Conservation (phyloP, 2,797 vertebrate genomes). For the Alfaro cultratus region DNA sequence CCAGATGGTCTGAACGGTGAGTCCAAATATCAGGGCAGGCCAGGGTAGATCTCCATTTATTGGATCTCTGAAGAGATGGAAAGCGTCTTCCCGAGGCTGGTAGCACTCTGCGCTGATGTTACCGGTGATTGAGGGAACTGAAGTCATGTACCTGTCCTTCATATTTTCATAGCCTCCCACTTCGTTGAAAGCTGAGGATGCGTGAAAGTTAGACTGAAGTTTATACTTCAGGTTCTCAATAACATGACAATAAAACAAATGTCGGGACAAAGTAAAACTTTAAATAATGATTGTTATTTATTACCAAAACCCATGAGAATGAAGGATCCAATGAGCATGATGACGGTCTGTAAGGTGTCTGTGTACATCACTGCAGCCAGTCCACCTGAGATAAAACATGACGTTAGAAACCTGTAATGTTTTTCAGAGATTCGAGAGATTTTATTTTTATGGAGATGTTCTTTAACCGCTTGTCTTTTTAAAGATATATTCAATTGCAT, state of each 20-base stretch:
- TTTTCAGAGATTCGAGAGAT: background rate
- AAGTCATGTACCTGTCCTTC: conserved; percentile 84
- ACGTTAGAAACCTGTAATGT: background rate
- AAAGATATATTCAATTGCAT: conserved; percentile 28
- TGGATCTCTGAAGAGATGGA: conserved; percentile 89
- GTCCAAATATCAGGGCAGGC: conserved; percentile 89
- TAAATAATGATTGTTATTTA: conserved; percentile 21
- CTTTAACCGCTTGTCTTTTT: background rate
- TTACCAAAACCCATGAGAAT: conserved; percentile 93
- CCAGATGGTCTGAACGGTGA: conserved; percentile 87
- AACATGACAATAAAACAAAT: background rate
- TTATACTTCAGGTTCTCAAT: background rate
- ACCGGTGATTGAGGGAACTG: conserved; percentile 72
- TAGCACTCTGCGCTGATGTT: conserved; percentile 79
- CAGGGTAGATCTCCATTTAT: conserved; percentile 89
- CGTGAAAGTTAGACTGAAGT: background rate
- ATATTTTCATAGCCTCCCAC: conserved; percentile 90
- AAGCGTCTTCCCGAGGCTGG: conserved; percentile 85
- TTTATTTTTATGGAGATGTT: background rate
- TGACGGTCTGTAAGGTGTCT: conserved; percentile 91
- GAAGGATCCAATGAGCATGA: conserved; percentile 94
- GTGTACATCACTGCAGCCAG: conserved; percentile 97
- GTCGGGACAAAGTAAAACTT: background rate
- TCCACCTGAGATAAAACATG: conserved; percentile 81
- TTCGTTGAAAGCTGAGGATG: conserved; percentile 72